These are phyloP conservation scores for Chaitophorus viminalis DNA, from an alignment of 2,888 invertebrate genomes.

Conservation along the genomic window DNA sequence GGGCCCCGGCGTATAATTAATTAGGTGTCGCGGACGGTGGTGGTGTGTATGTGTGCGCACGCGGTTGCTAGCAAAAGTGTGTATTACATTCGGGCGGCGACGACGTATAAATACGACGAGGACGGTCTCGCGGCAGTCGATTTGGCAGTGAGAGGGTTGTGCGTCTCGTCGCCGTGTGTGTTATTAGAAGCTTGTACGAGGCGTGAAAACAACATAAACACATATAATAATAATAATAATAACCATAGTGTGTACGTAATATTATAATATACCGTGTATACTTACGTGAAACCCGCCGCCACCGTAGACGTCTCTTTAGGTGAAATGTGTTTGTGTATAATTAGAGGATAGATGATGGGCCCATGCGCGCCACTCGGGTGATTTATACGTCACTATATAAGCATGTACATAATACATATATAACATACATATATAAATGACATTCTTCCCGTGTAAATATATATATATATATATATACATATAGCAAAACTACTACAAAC, in stretches of 20 bases:
- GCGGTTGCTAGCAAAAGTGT: no score
- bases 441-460: no score
- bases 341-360: slow-evolving; percentile 26
- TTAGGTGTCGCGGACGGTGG: slow-evolving; percentile 29
- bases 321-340: slow-evolving; percentile 46
- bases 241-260: no score
- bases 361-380: background rate
- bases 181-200: slow-evolving; percentile 1
- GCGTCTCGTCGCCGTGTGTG: no score
- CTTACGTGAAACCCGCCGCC: background rate
- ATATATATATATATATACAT: no score
- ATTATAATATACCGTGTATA: background rate
- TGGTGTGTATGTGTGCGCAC: background rate
- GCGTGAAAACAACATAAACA: slow-evolving; percentile 33
- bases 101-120: background rate
- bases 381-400: no score
- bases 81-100: background rate
- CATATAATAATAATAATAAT: no score
- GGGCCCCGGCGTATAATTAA: slow-evolving; percentile 30
- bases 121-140: background rate
- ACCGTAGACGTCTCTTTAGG: background rate
- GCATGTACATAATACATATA: no score
- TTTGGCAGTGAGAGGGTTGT: background rate
- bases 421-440: no score
- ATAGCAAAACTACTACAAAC: no score